These are phyloP conservation scores for Siphonodentalium dalli DNA, from an alignment of 2,888 invertebrate species.

Conservation along the genomic window DNA sequence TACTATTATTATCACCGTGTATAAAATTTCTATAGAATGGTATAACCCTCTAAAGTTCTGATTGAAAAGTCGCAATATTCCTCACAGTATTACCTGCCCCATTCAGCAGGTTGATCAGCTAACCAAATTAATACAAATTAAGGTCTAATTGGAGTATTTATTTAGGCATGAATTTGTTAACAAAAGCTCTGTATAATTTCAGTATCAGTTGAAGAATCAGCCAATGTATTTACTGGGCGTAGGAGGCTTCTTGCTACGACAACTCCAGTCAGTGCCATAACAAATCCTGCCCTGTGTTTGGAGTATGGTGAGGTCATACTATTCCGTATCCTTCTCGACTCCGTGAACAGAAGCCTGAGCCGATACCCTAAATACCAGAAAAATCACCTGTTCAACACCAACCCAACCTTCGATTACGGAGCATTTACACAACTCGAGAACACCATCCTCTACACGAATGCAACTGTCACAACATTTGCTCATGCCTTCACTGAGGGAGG, in stretches of 20 bases:
- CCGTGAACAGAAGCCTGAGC: conserved; percentile 45
- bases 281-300: conserved; percentile 57
- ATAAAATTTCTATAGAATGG: too few relatives aligned
- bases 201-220: not conserved
- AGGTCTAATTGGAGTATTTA: too few relatives aligned
- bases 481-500: conserved; percentile 57
- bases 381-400: conserved; percentile 59
- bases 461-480: conserved; percentile 55
- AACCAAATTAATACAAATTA: too few relatives aligned
- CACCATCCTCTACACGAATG: conserved; percentile 56
- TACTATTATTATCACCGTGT: too few relatives aligned
- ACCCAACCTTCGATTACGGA: conserved; percentile 59
- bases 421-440: conserved; percentile 54
- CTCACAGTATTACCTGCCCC: too few relatives aligned
- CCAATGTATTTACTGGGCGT: conserved; percentile 22
- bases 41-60: too few relatives aligned
- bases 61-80: too few relatives aligned
- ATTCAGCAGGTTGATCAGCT: too few relatives aligned
- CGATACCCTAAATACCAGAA: conserved; percentile 60
- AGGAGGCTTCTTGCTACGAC: conserved; percentile 44
- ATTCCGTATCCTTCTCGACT: conserved; percentile 55
- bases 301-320: conserved; percentile 55
- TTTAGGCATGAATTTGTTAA: too few relatives aligned
- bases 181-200: too few relatives aligned
- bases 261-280: conserved; percentile 44